These are phyloP conservation scores for Latrodectus hesperus DNA, from an alignment of 2,888 invertebrate genomes.

Conservation along the genomic window DNA sequence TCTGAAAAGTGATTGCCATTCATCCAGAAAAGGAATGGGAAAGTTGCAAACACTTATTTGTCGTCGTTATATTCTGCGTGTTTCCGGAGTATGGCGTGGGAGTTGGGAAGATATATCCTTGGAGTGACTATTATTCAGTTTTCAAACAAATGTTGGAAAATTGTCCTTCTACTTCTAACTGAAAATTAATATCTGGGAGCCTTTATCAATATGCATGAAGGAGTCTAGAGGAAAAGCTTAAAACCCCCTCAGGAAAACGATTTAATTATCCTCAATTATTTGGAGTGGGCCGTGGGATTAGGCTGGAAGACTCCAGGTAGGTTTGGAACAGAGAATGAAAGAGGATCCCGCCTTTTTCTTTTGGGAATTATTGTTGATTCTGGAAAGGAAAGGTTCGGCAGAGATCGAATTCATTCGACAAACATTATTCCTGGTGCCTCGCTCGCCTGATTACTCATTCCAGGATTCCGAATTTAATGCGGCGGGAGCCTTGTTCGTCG, in stretches of 20 bases:
- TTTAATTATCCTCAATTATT: conserved; percentile 69
- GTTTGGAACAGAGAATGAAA: conserved; percentile 3
- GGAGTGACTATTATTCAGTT: conserved; percentile 68
- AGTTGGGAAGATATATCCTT: conserved; percentile 22
- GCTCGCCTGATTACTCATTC: conserved; percentile 64
- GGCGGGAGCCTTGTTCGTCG: not conserved
- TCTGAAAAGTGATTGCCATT: not conserved
- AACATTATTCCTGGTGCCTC: conserved; percentile 63
- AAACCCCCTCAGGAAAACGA: conserved; percentile 68
- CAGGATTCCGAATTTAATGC: conserved; percentile 66
- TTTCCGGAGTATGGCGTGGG: not conserved
- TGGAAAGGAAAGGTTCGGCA: conserved; percentile 9
- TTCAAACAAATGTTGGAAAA: conserved; percentile 68
- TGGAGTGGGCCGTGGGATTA: conserved; percentile 68
- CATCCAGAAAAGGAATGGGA: not conserved
- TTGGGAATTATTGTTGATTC: conserved; percentile 69
- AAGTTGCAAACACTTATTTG: conserved; percentile 67
- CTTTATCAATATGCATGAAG: conserved; percentile 69
- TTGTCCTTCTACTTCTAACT: conserved; percentile 65
- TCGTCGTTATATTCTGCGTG: conserved; percentile 54
- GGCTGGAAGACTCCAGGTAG: conserved; percentile 31
- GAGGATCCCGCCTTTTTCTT: conserved; percentile 38
- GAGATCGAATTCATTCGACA: conserved; percentile 67
- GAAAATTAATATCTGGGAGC: conserved; percentile 67
- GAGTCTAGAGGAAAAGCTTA: conserved; percentile 28